phyloP scores from a whole-genome alignment of 2,888 invertebrate genomes.

The Helleia helle region DNA sequence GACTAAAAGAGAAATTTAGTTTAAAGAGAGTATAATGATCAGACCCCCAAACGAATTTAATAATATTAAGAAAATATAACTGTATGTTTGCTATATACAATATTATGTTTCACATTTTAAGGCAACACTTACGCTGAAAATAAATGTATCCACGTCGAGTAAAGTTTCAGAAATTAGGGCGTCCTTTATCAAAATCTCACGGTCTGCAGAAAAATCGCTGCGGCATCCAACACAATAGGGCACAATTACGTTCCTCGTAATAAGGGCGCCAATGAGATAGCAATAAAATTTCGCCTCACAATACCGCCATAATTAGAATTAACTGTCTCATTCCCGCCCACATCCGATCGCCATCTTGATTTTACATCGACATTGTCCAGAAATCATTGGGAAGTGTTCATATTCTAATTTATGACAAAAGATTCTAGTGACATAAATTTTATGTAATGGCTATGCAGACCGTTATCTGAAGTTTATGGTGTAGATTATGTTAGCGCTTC shows the following conservation, averaged over 20 bases:
- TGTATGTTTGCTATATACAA: too few relatives aligned
- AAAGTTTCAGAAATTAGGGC: slow-evolving; percentile 38
- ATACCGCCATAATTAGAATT: slow-evolving; percentile 69
- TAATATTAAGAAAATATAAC: too few relatives aligned
- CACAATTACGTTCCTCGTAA: slow-evolving; percentile 59
- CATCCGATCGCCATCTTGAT: slow-evolving; percentile 51
- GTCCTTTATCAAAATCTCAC: slow-evolving; percentile 57
- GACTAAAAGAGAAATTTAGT: too few relatives aligned
- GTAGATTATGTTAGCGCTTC: neutral
- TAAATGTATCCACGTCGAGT: slow-evolving; percentile 26
- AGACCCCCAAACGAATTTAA: too few relatives aligned
- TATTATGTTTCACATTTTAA: too few relatives aligned
- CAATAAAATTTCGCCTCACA: slow-evolving; percentile 68
- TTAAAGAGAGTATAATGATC: too few relatives aligned
- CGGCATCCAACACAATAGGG: slow-evolving; percentile 48
- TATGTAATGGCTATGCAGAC: neutral
- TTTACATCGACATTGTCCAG: slow-evolving; percentile 45
- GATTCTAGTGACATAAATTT: neutral
- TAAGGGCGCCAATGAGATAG: slow-evolving; percentile 67
- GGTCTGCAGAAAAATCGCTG: slow-evolving; percentile 55
- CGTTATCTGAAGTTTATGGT: neutral
- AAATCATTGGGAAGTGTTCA: slow-evolving; percentile 14
- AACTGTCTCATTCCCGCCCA: slow-evolving; percentile 67
- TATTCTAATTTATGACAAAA: slow-evolving; percentile 1
- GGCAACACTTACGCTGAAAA: too few relatives aligned